Conservation (phyloP, 2,113 vertebrate genomes). For the Pholis gunnellus region DNA sequence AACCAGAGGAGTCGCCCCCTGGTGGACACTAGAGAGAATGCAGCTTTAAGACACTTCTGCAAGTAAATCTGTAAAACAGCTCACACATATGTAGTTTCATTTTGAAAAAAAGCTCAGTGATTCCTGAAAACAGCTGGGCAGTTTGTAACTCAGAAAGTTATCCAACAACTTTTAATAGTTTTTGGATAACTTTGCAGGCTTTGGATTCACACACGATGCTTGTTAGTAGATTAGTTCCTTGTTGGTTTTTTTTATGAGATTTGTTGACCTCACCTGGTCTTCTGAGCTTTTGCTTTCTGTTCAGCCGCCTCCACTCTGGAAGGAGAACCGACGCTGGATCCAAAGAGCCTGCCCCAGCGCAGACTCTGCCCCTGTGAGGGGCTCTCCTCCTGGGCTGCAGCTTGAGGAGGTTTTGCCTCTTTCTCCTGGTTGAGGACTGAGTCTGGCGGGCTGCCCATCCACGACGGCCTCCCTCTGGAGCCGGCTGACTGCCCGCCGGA, state of each 20-base stretch:
- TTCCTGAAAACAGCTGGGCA: too few relatives aligned
- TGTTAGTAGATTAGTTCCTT: background rate
- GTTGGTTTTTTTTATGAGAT: background rate
- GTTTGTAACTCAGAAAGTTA: too few relatives aligned
- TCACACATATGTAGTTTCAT: too few relatives aligned
- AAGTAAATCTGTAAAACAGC: background rate
- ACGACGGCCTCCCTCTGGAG: conserved; percentile 85
- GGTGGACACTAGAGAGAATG: too few relatives aligned
- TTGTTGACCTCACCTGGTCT: conserved; percentile 83
- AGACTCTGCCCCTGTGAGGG: conserved; percentile 70
- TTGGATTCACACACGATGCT: too few relatives aligned
- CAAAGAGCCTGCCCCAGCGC: conserved; percentile 86
- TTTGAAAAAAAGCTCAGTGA: too few relatives aligned
- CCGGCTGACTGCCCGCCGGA: conserved; percentile 21
- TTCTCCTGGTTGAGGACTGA: conserved; percentile 89
- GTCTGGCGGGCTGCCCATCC: conserved; percentile 97
- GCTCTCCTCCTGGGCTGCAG: conserved; percentile 74
- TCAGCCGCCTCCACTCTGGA: conserved; percentile 61
- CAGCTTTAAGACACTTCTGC: too few relatives aligned
- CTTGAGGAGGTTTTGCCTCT: conserved; percentile 1
- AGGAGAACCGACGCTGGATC: conserved; percentile 69
- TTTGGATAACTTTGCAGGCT: too few relatives aligned
- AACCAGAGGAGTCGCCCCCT: too few relatives aligned
- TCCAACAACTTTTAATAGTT: too few relatives aligned
- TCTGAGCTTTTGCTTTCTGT: conserved; percentile 63